Base-by-base conservation (phyloP, 2,113 vertebrate genomes). In the Corythornis madagascariensis region DNA sequence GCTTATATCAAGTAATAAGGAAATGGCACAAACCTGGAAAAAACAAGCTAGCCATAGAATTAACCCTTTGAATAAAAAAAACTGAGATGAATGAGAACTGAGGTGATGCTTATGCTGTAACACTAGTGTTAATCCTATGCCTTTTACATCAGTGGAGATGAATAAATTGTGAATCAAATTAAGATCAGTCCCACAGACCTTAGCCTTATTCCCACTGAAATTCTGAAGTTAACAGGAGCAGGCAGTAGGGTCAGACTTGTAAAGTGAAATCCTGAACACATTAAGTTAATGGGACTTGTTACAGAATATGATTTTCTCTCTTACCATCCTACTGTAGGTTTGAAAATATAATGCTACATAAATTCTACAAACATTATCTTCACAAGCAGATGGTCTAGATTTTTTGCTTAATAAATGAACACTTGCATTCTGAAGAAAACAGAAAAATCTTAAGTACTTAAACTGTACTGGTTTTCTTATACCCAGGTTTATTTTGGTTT, bases 151-250 rank as follows among this genome's bases (percentile, higher is more conserved):
- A 83, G 43, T 48, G 52, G 12, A 83, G 42, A 52, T 67, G 55
- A 93, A 91, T 76, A 76, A 82, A 89, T 64, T 83, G 67, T 71
- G n/a, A 80, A 83, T 65, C 48, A 72, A 84, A 81, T 67, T 73
- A 81, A 90, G 24, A 56, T 61, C 16, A 77, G 59, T 69, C 31
- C 7, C 16, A 14, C 31, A 88, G 86, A 85, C 25, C 28, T 88
- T 76, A 76, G 65, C 55, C 20, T 73, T 83, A 93, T 86, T 94
- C 38, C 40, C 47, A 80, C 31, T 47, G 59, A 81, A 85, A 87
- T 91, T 76, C 64, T 77, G 55, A 87, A 78, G 47, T 50, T 87
- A 74, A 75, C 53, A 31, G 69, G 31, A 75, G 40, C 57, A 86
- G 40, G 40, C 56, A 92, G 21, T 4, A 0, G 45, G 38, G 43